Conservation (phyloP, 2,113 vertebrate species). For the Rhagologus leucostigma region DNA sequence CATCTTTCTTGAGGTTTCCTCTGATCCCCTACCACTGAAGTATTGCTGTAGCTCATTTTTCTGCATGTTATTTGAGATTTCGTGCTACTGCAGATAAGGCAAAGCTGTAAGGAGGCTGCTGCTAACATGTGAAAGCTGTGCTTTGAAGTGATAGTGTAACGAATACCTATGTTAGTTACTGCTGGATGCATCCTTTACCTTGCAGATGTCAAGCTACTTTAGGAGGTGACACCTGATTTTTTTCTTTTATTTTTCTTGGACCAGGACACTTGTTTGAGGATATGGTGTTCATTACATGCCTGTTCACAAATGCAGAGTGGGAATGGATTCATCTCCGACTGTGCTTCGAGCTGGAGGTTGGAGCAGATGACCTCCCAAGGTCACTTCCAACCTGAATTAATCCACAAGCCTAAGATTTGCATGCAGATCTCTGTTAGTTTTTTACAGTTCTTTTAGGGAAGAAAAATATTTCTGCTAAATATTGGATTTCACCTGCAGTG, state of each 20-base stretch:
- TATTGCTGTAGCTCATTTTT: neutral
- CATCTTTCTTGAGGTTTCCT: conserved; percentile 1
- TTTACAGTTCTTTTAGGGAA: neutral
- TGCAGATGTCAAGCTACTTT: neutral
- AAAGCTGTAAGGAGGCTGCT: conserved; percentile 3
- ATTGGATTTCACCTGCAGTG: neutral
- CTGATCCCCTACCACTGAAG: neutral
- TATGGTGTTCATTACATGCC: neutral
- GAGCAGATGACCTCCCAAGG: neutral
- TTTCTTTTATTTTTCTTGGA: neutral
- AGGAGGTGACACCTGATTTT: neutral
- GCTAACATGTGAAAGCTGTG: neutral
- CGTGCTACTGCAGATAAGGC: conserved; percentile 11
- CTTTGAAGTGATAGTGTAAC: conserved; percentile 19
- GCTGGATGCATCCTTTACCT: neutral
- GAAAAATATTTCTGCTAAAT: neutral
- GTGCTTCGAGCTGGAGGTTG: neutral
- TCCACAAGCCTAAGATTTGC: neutral
- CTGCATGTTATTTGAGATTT: neutral
- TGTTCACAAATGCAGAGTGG: neutral
- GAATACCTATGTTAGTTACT: neutral
- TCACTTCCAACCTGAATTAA: neutral
- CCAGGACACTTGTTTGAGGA: neutral
- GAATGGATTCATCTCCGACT: neutral
- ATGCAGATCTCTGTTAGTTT: neutral